These are phyloP conservation scores for Fulmarus glacialis DNA, from an alignment of 2,113 vertebrate species.

Conservation along the genomic window DNA sequence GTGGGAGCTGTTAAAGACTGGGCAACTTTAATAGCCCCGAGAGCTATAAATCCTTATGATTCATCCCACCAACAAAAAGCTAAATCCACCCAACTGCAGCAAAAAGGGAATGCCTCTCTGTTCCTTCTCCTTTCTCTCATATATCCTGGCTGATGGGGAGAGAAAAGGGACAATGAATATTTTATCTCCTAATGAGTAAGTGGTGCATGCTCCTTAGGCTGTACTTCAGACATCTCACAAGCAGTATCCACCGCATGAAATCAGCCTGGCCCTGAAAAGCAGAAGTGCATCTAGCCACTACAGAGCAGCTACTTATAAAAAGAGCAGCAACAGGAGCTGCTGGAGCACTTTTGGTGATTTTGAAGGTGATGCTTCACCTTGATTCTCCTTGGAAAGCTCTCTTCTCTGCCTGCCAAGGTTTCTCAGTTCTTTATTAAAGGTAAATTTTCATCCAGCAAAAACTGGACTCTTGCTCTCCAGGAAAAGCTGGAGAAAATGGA, in stretches of 20 bases:
- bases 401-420: not conserved
- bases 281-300: not conserved
- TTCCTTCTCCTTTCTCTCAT: not conserved
- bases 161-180: not conserved
- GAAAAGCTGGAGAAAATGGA: not conserved
- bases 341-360: not conserved
- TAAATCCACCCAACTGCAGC: not conserved
- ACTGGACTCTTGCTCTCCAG: not conserved
- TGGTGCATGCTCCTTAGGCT: not conserved
- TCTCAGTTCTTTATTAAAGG: not conserved
- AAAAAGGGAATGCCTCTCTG: not conserved
- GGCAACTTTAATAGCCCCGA: not conserved
- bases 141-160: not conserved
- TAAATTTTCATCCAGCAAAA: not conserved
- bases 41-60: not conserved
- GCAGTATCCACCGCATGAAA: not conserved
- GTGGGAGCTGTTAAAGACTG: not conserved
- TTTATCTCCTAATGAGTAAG: not conserved
- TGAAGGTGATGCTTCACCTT: not conserved
- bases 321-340: not conserved
- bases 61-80: not conserved
- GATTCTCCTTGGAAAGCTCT: not conserved
- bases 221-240: not conserved
- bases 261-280: not conserved
- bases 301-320: not conserved